Evolutionary conservation across 2,888 invertebrate genomes (phyloP).

Genomic region (Argynnis bischoffii): DNA sequence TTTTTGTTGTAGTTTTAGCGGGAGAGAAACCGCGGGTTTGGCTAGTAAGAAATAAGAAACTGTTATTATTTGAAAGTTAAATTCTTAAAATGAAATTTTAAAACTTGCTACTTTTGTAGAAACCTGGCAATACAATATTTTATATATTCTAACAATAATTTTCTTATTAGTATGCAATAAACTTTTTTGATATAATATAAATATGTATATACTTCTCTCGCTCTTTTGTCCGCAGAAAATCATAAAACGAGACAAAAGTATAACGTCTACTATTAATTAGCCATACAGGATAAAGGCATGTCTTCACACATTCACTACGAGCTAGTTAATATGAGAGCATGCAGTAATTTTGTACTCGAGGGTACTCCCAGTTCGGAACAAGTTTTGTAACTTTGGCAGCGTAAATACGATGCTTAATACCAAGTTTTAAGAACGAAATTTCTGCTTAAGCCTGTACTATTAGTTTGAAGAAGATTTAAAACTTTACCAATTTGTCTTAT

Average conservation of each 20-base stretch:
- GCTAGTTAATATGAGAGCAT: constrained; percentile 26
- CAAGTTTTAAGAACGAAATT: constrained; percentile 33
- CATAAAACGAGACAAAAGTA: too few species aligned
- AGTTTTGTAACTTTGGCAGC: constrained; percentile 33
- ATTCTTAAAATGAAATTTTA: too few species aligned
- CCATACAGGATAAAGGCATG: constrained; percentile 8
- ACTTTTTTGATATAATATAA: not conserved
- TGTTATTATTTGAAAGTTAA: too few species aligned
- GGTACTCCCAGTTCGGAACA: constrained; percentile 28
- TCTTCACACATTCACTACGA: constrained; percentile 21
- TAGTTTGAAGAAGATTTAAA: constrained; percentile 37
- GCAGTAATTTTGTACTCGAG: constrained; percentile 22
- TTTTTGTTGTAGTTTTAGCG: too few species aligned
- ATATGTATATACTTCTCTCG: not conserved
- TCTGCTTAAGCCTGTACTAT: constrained; percentile 36
- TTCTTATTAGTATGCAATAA: too few species aligned
- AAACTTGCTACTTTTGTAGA: too few species aligned
- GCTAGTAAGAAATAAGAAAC: too few species aligned
- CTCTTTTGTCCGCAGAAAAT: not conserved
- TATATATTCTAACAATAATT: too few species aligned
- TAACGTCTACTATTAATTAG: not conserved
- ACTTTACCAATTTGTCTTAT: constrained; percentile 38
- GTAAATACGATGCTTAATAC: constrained; percentile 36
- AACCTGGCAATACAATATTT: too few species aligned
- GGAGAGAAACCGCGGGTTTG: too few species aligned